A percentile compares a stretch with the other conserved stretches of the same genome.
Conservation (phyloP, 2,797 vertebrate species). For the Arctocebus calabarensis region DNA sequence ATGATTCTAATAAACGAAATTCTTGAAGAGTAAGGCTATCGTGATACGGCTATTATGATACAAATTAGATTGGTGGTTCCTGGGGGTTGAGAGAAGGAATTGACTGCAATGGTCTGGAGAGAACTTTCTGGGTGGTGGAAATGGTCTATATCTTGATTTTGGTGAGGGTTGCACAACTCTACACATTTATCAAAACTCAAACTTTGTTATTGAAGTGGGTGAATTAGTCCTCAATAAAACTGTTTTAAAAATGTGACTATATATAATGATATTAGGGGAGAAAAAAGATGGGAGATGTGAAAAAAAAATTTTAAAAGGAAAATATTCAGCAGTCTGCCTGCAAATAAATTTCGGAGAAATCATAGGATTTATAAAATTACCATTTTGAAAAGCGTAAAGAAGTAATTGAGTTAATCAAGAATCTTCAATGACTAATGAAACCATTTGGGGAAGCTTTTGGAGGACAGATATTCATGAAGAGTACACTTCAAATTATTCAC, state of each 20-base stretch:
- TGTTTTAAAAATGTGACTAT: background rate
- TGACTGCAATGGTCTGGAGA: background rate
- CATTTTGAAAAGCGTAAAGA: slow-evolving; percentile 24
- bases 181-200: background rate
- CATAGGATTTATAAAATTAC: background rate
- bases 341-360: background rate
- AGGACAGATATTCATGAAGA: background rate
- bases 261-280: background rate
- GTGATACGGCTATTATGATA: slow-evolving; percentile 47
- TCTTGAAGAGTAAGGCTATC: slow-evolving; percentile 54
- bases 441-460: background rate
- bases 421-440: background rate
- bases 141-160: background rate
- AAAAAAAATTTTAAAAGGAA: background rate
- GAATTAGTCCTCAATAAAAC: background rate
- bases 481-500: background rate
- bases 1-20: slow-evolving; percentile 60
- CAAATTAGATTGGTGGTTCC: slow-evolving; percentile 52
- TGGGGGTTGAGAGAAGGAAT: background rate
- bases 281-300: background rate
- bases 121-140: background rate
- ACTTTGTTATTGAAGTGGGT: background rate
- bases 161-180: background rate
- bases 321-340: background rate
- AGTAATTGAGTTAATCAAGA: background rate